These are phyloP conservation scores for Phenganax subtilis DNA, from an alignment of 92 coral and sea anemone species.

Conservation along the genomic window DNA sequence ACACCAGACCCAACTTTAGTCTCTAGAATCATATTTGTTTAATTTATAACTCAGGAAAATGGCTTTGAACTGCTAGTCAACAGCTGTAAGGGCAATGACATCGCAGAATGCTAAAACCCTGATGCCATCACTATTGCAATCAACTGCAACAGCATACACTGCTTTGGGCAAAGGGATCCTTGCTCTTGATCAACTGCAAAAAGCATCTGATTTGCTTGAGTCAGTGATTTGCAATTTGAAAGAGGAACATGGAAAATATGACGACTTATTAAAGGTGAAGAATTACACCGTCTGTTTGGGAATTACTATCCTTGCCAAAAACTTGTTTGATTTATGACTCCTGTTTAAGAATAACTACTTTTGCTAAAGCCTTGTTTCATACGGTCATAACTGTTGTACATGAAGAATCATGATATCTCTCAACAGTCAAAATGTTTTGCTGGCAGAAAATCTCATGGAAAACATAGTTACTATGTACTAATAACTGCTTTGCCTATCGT, in stretches of 20 bases:
- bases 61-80: background rate
- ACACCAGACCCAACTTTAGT: too few species aligned
- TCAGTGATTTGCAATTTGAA: conserved; percentile 33
- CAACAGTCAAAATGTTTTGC: background rate
- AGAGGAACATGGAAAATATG: conserved; percentile 29
- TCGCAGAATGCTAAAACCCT: background rate
- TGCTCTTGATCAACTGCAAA: conserved; percentile 22
- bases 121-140: conserved; percentile 18
- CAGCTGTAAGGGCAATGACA: conserved; percentile 2
- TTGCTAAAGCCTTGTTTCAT: background rate
- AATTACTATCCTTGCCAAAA: background rate
- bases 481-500: background rate
- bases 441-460: background rate
- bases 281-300: background rate
- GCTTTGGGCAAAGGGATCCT: conserved; percentile 23
- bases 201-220: conserved; percentile 20
- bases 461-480: background rate
- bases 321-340: background rate
- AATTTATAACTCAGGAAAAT: background rate
- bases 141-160: conserved; percentile 22
- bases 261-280: conserved; percentile 26
- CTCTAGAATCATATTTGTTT: too few species aligned
- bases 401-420: background rate
- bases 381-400: background rate
- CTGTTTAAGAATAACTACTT: background rate